Percentiles rank a stretch among this genome's conserved stretches.
Evolutionary conservation across 64 coral and sea anemone species (phyloP).

Genomic region (Catalaphyllia jardinei): DNA sequence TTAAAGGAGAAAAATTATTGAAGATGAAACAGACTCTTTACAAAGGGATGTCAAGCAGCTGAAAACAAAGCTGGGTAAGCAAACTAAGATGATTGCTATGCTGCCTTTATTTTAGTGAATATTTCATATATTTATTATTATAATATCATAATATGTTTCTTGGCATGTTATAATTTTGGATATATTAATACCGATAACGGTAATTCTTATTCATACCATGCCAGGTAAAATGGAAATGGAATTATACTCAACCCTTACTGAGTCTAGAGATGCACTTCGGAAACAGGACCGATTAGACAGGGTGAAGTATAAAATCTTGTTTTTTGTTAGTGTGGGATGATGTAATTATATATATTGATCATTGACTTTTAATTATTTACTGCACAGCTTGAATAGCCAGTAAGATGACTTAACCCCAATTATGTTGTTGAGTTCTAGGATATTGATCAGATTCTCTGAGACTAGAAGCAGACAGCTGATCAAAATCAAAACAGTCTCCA

Average conservation of each 20-base stretch:
- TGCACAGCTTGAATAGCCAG: no score
- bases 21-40: constrained; percentile 84
- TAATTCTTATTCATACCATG: no score
- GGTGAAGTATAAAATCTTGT: constrained; percentile 21
- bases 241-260: constrained; percentile 10
- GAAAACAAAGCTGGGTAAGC: constrained; percentile 79
- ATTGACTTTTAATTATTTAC: no score
- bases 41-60: constrained; percentile 79
- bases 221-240: constrained; percentile 66
- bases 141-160: not conserved
- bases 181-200: no score
- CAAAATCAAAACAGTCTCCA: no score
- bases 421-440: no score
- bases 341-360: not conserved
- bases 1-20: constrained; percentile 74
- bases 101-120: not conserved
- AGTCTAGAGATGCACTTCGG: constrained; percentile 40
- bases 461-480: no score
- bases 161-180: not conserved
- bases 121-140: not conserved
- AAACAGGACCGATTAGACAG: constrained; percentile 55
- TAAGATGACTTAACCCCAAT: no score
- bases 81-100: not conserved
- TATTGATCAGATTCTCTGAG: no score
- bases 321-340: not conserved